phyloP scores from a whole-genome alignment of 2,113 vertebrate genomes.

The Salminus brasiliensis region DNA sequence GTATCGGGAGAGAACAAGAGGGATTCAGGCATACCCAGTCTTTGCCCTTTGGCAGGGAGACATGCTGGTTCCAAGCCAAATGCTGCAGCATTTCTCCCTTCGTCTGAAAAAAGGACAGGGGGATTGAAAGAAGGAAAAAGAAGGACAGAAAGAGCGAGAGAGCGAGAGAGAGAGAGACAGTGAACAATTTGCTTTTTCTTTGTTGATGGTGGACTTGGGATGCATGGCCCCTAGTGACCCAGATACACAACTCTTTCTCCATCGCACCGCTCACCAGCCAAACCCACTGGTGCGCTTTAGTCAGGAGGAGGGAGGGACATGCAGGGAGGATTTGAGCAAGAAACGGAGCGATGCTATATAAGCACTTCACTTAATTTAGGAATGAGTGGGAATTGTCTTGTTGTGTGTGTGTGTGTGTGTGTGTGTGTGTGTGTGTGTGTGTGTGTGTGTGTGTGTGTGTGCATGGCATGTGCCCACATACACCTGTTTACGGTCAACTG shows the following conservation, averaged over 20 bases:
- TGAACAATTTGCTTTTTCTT: slow-evolving; percentile 71
- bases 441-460: no score
- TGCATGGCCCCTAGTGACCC: slow-evolving; percentile 79
- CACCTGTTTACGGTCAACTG: slow-evolving; percentile 38
- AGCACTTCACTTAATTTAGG: not conserved
- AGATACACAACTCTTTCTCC: slow-evolving; percentile 68
- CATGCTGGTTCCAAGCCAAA: slow-evolving; percentile 4
- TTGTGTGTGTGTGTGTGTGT: no score
- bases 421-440: no score
- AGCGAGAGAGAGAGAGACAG: slow-evolving; percentile 46
- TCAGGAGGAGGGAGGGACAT: slow-evolving; percentile 44
- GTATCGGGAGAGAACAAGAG: not conserved
- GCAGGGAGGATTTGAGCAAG: not conserved
- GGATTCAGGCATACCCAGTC: not conserved
- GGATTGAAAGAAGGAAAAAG: slow-evolving; percentile 25
- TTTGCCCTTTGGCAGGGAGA: not conserved
- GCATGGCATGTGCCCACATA: slow-evolving; percentile 13
- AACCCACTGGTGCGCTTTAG: slow-evolving; percentile 57
- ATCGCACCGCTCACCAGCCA: slow-evolving; percentile 60
- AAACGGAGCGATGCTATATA: not conserved
- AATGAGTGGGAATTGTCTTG: slow-evolving; percentile 7
- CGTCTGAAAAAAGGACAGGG: not conserved
- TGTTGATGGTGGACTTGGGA: slow-evolving; percentile 73
- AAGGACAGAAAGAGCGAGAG: slow-evolving; percentile 50
- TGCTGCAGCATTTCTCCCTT: not conserved